Evolutionary conservation across 2,888 invertebrate genomes (phyloP), one percentile per base, ranked within the genome.

Genomic region (Hanleya hanleyi): DNA sequence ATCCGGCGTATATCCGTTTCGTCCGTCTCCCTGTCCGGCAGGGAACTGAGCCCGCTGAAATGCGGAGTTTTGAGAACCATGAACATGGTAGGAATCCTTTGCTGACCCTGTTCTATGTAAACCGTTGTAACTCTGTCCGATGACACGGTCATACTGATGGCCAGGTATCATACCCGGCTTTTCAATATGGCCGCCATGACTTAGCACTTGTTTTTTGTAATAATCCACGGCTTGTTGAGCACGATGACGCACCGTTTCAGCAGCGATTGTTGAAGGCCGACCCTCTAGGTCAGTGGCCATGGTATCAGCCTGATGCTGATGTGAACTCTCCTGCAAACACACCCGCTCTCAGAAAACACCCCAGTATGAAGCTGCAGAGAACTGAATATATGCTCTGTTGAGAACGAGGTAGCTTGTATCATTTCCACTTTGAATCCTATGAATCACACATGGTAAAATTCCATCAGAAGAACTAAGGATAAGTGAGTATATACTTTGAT

Each of bases 181-280:
- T 57, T 22, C 22, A 26, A 15, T 57, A 15, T 26, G 57, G 26
- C 12, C 12, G 32, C 29, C 12, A n/a, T 18, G 57, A 9, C 79
- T 77, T 26, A 73, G 57, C 47, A 83, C 81, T 35, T 83, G 77
- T n/a, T 82, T 81, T 65, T 85, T 83, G 73, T 85, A 86, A 73
- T 84, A 87, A 64, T 86, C 86, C 57, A 84, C 86, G 36, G 85
- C 85, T 67, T 84, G 83, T 41, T 81, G 80, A 9, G 86, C 84
- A 65, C 87, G 76, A 69, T 80, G 82, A 66, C 83, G 82, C 61
- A 85, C 79, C 29, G 81, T 83, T 74, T 86, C 87, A 61, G 82
- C 73, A 61, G 80, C 77, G 51, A 83, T 35, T 18, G 37, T 18
- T n/a, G 35, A 37, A 15, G 18, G 15, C 61, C 29, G 61, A 32